Evolutionary conservation across 2,797 vertebrate species (phyloP), one percentile per base, ranked within the genome.

Genomic region (Danionella dracula): DNA sequence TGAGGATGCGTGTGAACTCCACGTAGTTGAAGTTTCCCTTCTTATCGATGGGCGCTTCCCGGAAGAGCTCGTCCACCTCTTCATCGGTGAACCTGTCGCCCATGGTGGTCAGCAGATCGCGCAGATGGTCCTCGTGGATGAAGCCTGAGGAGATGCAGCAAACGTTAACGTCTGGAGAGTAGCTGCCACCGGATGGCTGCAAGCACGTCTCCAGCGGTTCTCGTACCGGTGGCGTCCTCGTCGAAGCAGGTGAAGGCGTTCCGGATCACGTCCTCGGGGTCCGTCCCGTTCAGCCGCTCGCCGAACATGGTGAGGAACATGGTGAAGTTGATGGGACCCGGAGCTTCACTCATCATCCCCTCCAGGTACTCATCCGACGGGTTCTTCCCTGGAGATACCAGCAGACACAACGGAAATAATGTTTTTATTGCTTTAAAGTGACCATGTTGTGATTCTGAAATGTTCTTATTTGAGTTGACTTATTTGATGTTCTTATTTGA

Each of bases 301-400:
- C 91, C 92, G 0, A 93, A 93, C 92, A 93, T 93, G 56, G 92
- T 93, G 73, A 93, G 88, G 83, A 93, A 93, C 92, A 92, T 93
- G 58, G 92, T 93, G 82, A 93, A 93, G 80, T 93, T 93, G 76
- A 93, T 93, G 71, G 92, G 92, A 5, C 92, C 91, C 0, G 92
- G 92, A 0, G 92, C 92, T 76, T 93, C 92, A 0, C 88, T 92
- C 92, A 93, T 93, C 92, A 93, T 93, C 11, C 87, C 91, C 60
- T 93, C 91, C 75, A 93, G 74, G 79, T 93, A 93, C 71, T 93
- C 91, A 0, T 93, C 91, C 0, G 91, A 91, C 21, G 92, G 92
- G 79, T 93, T 90, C 82, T 93, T 93, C 35, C 92, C 91, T 93
- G n/a, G n/a, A n/a, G n/a, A n/a, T n/a, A n/a, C n/a, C 4, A 35